Base-by-base conservation (phyloP, 2,888 invertebrate genomes). In the Cacoxenus indagator region DNA sequence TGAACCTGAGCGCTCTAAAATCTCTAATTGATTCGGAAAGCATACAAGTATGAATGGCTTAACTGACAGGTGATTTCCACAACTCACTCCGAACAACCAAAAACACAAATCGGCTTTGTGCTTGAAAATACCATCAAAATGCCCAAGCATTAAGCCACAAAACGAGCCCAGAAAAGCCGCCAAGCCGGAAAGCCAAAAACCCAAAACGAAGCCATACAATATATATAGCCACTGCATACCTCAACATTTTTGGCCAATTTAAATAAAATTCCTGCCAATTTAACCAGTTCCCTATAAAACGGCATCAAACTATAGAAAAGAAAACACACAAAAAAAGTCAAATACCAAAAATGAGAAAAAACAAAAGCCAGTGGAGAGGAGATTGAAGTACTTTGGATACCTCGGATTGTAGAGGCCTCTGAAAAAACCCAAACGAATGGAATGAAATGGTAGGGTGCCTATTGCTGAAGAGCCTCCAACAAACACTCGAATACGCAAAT, bases 401-500 rank as follows among this genome's bases (percentile, higher is more conserved):
- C n/a, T n/a, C n/a, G 9, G 17, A 17, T 17, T 17, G 48, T 17
- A 22, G 22, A 51, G 51, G 19, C 22, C 9, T 37, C 2, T 14
- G 4, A 5, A 72, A 69, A 48, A 48, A 48, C 17, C 19, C 64
- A 54, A 67, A 68, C 61, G 68, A 67, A 69, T 57, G 59, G 67
- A 51, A 67, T 64, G 22, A 54, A 64, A 51, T 51, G 55, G 4
- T 9, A 27, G 27, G 26, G 55, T 55, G 27, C 55, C 55, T 55
- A 55, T 22, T 51, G 17, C 65, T 76, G 70, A 78, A 83, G 84
- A 74, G 78, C 66, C 80, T 76, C 78, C 83, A 70, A 74, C 80
- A 81, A 81, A 81, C 81, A 81, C 80, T 81, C 81, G 81, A 81
- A 81, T 84, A 80, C 84, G 84, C 81, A 81, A 84, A 85, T 84